Conservation (phyloP, 2,888 invertebrate species). For the Ditula angustiorana region DNA sequence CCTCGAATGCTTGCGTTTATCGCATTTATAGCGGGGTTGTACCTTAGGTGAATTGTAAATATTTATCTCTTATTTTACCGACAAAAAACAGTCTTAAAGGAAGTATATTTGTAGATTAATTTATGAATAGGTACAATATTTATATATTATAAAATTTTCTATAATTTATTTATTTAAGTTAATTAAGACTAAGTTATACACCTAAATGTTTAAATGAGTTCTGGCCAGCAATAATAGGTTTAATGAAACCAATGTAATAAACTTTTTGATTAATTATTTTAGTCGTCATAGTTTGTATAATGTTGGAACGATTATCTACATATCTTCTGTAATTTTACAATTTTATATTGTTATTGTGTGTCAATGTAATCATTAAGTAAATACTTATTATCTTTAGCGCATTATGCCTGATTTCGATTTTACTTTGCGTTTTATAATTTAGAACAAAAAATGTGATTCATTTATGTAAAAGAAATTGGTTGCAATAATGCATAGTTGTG, state of each 20-base stretch:
- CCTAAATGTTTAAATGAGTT: neutral
- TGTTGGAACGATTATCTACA: neutral
- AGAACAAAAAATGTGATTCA: neutral
- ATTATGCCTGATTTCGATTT: neutral
- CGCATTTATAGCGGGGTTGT: too few relatives aligned
- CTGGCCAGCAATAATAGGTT: neutral
- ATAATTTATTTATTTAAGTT: neutral
- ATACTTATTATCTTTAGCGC: neutral
- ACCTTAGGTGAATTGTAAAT: too few relatives aligned
- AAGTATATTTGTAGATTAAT: too few relatives aligned
- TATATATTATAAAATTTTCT: neutral
- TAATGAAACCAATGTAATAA: neutral
- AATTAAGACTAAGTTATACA: neutral
- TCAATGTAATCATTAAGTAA: too few relatives aligned
- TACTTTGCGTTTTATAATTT: neutral
- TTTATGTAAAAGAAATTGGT: neutral
- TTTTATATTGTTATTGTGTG: too few relatives aligned
- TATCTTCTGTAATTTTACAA: neutral
- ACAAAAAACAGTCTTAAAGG: too few relatives aligned
- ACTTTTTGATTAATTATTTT: neutral
- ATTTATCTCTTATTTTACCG: too few relatives aligned
- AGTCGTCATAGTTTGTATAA: neutral
- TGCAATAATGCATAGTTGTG: neutral
- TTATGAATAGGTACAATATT: too few relatives aligned
- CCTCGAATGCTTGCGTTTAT: too few relatives aligned